phyloP scores from a whole-genome alignment of 2,113 vertebrate genomes.

The Alligator sinensis region DNA sequence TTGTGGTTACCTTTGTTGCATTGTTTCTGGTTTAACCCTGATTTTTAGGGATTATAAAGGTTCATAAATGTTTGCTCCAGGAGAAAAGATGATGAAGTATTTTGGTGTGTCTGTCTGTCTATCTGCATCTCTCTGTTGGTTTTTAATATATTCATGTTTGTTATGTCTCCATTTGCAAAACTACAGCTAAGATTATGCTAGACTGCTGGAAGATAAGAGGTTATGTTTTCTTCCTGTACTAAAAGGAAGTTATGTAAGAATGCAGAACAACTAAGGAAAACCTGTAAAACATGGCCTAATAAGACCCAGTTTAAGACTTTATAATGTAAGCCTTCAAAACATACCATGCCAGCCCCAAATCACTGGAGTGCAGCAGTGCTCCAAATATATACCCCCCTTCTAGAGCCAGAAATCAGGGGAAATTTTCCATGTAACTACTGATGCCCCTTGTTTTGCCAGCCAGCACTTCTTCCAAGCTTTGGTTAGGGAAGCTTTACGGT shows the following conservation, averaged over 20 bases:
- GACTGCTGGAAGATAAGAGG: accelerated
- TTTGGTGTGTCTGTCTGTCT: background rate
- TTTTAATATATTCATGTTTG: too few relatives aligned
- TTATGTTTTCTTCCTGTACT: accelerated
- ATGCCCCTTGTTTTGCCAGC: too few relatives aligned
- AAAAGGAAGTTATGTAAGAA: background rate
- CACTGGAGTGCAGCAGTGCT: accelerated
- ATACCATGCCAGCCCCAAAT: background rate
- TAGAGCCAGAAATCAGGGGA: too few relatives aligned
- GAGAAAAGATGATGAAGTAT: accelerated
- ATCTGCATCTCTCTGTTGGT: background rate
- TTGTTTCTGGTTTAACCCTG: constrained; percentile 42
- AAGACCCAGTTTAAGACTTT: too few relatives aligned
- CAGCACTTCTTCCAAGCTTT: too few relatives aligned
- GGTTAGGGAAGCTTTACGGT: too few relatives aligned
- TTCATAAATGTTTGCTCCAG: background rate
- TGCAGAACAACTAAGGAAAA: background rate
- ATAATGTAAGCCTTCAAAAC: background rate
- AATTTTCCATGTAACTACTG: too few relatives aligned
- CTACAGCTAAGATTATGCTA: background rate
- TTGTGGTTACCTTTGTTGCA: background rate
- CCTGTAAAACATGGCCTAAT: background rate
- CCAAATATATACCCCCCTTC: accelerated
- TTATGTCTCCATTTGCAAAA: too few relatives aligned
- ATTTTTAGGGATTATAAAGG: background rate